These are phyloP conservation scores for Boleophthalmus pectinirostris DNA, from an alignment of 2,113 vertebrate species.

Conservation along the genomic window DNA sequence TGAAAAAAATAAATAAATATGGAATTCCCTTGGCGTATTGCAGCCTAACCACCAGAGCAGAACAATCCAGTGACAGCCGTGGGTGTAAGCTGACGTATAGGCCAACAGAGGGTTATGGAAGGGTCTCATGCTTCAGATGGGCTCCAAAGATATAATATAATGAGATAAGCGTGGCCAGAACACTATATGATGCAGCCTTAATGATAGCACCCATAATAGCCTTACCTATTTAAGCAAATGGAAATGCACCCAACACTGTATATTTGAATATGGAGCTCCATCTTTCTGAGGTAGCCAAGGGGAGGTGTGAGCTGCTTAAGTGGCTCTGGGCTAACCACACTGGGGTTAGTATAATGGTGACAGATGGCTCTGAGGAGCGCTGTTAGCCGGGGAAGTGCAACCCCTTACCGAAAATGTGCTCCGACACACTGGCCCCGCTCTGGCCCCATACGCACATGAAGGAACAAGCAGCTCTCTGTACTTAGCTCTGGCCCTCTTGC, in stretches of 20 bases:
- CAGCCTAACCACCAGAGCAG: too few relatives aligned
- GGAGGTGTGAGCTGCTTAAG: conserved; percentile 28
- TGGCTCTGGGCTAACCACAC: conserved; percentile 21
- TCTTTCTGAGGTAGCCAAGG: conserved; percentile 27
- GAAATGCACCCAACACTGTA: conserved; percentile 26
- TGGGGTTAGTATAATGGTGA: conserved; percentile 42
- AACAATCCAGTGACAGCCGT: conserved; percentile 19
- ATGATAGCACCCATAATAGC: conserved; percentile 30
- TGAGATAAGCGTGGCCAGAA: neutral
- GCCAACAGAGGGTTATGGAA: conserved; percentile 22
- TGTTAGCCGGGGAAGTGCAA: conserved; percentile 44
- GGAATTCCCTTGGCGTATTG: too few relatives aligned
- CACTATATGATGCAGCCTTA: conserved; percentile 19
- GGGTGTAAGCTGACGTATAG: conserved; percentile 5
- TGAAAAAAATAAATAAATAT: too few relatives aligned
- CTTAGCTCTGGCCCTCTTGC: conserved; percentile 42
- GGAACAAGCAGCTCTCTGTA: conserved; percentile 44
- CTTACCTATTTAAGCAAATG: conserved; percentile 30
- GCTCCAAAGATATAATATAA: conserved; percentile 27
- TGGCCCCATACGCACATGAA: conserved; percentile 39
- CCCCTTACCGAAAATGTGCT: conserved; percentile 40
- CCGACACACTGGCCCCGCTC: conserved; percentile 35
- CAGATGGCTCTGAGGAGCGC: conserved; percentile 47
- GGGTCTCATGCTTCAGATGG: conserved; percentile 21
- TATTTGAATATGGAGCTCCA: conserved; percentile 35